phyloP scores from a whole-genome alignment of 2,113 vertebrate species.

The Strix aluco region DNA sequence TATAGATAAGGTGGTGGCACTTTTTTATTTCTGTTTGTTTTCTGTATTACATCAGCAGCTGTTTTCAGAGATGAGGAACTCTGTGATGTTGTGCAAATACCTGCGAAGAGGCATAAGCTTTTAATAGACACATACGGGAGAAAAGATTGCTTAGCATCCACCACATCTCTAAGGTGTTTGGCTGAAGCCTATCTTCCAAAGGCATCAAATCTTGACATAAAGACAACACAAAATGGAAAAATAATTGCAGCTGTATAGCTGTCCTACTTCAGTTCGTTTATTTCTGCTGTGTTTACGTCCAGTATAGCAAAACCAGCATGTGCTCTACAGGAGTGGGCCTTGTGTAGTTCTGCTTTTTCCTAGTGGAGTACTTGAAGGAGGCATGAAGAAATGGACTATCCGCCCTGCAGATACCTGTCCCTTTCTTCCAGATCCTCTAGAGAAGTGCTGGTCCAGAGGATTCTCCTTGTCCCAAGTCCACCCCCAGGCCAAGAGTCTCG shows the following conservation, averaged over 20 bases:
- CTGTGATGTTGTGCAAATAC: neutral
- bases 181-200: neutral
- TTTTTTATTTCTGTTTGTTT: neutral
- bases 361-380: neutral
- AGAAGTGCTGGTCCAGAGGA: neutral
- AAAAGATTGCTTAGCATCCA: neutral
- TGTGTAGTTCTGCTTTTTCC: neutral
- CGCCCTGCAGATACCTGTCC: neutral
- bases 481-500: neutral
- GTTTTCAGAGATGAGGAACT: neutral
- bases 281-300: neutral
- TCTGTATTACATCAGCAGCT: neutral
- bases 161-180: neutral
- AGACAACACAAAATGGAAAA: neutral
- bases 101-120: neutral
- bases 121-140: neutral
- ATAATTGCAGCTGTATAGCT: neutral
- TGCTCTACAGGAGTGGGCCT: neutral
- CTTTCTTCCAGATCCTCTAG: neutral
- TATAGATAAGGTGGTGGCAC: fast-evolving
- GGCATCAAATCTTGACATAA: neutral
- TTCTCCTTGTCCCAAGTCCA: neutral
- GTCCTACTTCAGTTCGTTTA: neutral
- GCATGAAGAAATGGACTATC: neutral
- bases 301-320: neutral